These are phyloP conservation scores for Blastobasis lacticolella DNA, from an alignment of 2,888 invertebrate genomes.

Conservation along the genomic window DNA sequence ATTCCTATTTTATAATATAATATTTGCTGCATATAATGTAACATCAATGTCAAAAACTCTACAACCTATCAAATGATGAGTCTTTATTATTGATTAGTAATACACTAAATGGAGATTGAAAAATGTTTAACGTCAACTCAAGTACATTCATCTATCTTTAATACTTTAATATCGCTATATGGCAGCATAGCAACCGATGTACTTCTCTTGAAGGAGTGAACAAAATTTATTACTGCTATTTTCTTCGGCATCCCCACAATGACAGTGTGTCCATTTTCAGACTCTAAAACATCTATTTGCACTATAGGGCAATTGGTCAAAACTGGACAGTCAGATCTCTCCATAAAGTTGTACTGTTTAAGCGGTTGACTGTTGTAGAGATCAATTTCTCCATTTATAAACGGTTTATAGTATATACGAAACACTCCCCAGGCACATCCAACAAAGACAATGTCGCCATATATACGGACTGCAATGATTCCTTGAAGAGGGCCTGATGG, in stretches of 20 bases:
- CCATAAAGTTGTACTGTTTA: constrained; percentile 48
- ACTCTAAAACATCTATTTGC: constrained; percentile 46
- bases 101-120: too few relatives aligned
- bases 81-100: too few relatives aligned
- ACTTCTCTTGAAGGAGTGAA: constrained; percentile 30
- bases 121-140: not conserved
- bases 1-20: too few relatives aligned
- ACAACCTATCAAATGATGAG: too few relatives aligned
- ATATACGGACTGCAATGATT: constrained; percentile 36
- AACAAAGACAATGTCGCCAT: constrained; percentile 49
- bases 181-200: constrained; percentile 29
- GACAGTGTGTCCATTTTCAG: constrained; percentile 41
- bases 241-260: constrained; percentile 57
- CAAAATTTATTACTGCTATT: constrained; percentile 42
- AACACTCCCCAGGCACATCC: constrained; percentile 49
- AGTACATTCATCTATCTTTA: constrained; percentile 14
- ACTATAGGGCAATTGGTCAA: constrained; percentile 43
- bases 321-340: constrained; percentile 39
- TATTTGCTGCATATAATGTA: too few relatives aligned
- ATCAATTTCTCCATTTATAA: constrained; percentile 35
- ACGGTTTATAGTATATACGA: constrained; percentile 46
- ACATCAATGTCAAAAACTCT: too few relatives aligned
- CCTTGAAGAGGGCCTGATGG: constrained; percentile 40
- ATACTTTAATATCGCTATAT: constrained; percentile 19
- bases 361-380: constrained; percentile 38